Percentiles rank a stretch among this genome's conserved stretches.
phyloP scores from a whole-genome alignment of 2,113 vertebrate species.

The Dolichotis patagonum region DNA sequence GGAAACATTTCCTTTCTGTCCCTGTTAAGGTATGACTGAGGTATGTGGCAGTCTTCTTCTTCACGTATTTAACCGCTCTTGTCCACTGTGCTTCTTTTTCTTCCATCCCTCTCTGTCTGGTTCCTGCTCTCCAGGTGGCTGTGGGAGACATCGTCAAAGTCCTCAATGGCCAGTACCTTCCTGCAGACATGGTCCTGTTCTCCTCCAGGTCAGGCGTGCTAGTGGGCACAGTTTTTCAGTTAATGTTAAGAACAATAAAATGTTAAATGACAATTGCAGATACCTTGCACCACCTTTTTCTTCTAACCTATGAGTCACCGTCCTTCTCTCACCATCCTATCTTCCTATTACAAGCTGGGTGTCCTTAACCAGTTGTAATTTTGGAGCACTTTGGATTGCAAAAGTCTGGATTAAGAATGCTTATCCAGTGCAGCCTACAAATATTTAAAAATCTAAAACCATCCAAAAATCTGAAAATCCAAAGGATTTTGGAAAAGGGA shows the following conservation, averaged over 20 bases:
- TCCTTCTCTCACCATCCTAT: too few relatives aligned
- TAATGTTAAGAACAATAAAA: background rate
- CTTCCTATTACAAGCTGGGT: background rate
- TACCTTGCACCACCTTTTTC: background rate
- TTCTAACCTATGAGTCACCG: too few relatives aligned
- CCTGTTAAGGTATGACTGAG: background rate
- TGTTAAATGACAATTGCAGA: background rate
- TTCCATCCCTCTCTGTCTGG: slow-evolving; percentile 86
- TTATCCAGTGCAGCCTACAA: background rate
- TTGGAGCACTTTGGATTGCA: background rate
- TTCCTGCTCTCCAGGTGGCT: slow-evolving; percentile 93
- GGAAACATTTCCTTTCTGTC: background rate
- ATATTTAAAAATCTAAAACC: background rate
- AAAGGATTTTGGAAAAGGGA: background rate
- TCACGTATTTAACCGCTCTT: background rate
- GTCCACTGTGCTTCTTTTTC: slow-evolving; percentile 78
- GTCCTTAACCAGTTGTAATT: background rate
- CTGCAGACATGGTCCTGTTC: slow-evolving; percentile 98
- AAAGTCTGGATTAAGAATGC: background rate
- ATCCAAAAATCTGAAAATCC: background rate
- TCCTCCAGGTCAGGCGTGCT: slow-evolving; percentile 94
- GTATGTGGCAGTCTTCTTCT: background rate
- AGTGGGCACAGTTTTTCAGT: background rate
- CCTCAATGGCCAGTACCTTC: slow-evolving; percentile 98
- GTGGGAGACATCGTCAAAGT: slow-evolving; percentile 99